Conservation (phyloP, 2,113 vertebrate genomes). For the Rhinoderma darwinii region DNA sequence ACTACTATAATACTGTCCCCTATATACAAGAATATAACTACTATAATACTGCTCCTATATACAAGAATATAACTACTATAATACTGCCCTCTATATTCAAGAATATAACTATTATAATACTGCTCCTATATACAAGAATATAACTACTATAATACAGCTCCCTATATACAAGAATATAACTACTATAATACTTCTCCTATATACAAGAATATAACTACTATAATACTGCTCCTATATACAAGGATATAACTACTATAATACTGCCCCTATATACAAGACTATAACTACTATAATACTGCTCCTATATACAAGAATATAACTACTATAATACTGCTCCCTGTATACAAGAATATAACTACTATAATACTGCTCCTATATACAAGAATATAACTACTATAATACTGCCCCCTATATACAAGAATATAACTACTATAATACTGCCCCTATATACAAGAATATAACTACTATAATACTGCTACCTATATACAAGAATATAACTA, state of each 20-base stretch:
- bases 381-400: too few species aligned
- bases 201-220: neutral
- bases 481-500: too few species aligned
- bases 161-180: conserved; percentile 3
- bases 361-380: too few species aligned
- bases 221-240: neutral
- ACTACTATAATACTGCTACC: too few species aligned
- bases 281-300: conserved; percentile 2
- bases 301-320: neutral
- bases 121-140: neutral
- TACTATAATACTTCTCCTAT: conserved; percentile 1
- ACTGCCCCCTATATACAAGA: too few species aligned
- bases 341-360: too few species aligned
- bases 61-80: conserved; percentile 2
- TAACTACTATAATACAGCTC: neutral
- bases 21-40: conserved; percentile 9
- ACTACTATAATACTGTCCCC: conserved; percentile 4
- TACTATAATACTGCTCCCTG: conserved; percentile 1
- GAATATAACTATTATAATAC: conserved; percentile 17
- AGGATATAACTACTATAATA: conserved; percentile 7
- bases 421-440: too few species aligned
- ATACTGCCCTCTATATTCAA: neutral
- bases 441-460: too few species aligned
- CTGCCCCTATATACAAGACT: neutral
- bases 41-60: conserved; percentile 1